Evolutionary conservation across 2,797 vertebrate genomes (phyloP), one percentile per base, ranked within the genome.

Genomic region (Moxostoma hubbsi): DNA sequence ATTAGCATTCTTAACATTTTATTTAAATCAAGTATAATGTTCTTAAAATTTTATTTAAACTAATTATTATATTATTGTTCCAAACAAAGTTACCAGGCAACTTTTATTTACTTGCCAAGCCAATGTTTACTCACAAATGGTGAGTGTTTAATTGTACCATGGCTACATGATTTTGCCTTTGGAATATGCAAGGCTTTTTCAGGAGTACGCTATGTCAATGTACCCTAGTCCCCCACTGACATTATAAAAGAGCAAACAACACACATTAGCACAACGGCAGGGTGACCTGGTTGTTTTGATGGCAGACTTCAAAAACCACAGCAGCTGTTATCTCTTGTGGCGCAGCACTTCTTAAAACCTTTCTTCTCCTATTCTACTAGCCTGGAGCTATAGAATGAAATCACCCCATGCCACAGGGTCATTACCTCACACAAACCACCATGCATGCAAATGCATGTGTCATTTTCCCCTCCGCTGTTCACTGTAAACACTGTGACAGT

Each of bases 321-420:
- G 1, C 11, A 7, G 43, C 53, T 54, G 9, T 74, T 63, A 75
- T 58, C 73, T 57, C 73, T 9, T 16, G 15, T 64, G 62, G 50
- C 62, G 59, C n/a, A 61, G 46, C 8, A 36, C 5, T 55, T 54
- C 55, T 72, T 47, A 51, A 73, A 12, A 62, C 15, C 13, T 15
- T 68, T 66, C 45, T 76, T 76, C 13, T 12, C 4, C 16, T 36
- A 0, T 59, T 68, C 46, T 43, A 59, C 46, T 54, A 58, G 24
- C 12, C 12, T 67, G 12, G 54, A 76, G 13, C 16, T 13, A 10
- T 5, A 24, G 58, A 9, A 67, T 9, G 4, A 73, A 67, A 68
- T 6, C 12, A 24, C 45, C 55, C 55, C 16, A 51, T 6, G 46
- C 45, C 12, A 58, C 54, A n/a, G 43, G 4, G 49, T 46, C 45